Evolutionary conservation across 2,113 vertebrate genomes (phyloP), one percentile per base, ranked within the genome.

Genomic region (Psettodes erumei): DNA sequence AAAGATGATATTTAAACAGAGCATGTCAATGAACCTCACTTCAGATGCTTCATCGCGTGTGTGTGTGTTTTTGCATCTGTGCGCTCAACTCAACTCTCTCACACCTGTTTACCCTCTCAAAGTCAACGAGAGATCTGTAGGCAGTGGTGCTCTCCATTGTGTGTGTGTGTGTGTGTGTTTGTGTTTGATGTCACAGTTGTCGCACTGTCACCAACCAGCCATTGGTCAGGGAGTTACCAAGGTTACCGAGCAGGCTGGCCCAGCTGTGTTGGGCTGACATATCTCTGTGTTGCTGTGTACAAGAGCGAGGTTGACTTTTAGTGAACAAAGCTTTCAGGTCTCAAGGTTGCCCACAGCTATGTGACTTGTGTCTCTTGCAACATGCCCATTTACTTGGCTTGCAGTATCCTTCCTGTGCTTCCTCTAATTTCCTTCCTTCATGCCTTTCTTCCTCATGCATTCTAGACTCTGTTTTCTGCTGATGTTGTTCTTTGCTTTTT

Each of bases 221-320:
- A 89, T 89, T 85, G 85, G 85, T 85, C 74, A 68, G 85, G 71
- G 78, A 85, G 89, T 93, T 91, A 82, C 87, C 87, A 86, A 77
- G 91, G 91, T 91, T 91, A 90, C 84, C 0, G 51, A 58, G 63
- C 74, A 61, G 47, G 66, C 84, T 73, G 74, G 68, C 75, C 76
- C 77, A 87, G 87, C 86, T 83, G 76, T 81, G 82, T 64, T 65
- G 0, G 38, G 64, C 64, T 75, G 83, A 84, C 81, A 77, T 67
- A 81, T 72, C 63, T 70, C 33, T 62, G 59, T 75, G 69, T 85
- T 71, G 76, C 71, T 78, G 72, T 63, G 68, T 65, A 35, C 66
- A 54, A 55, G 54, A 65, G 33, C 10, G 45, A 51, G 50, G 30
- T 53, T 21, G 48, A 76, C 73, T 75, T 82, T 82, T 83, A 56